Percentiles rank a stretch among this genome's conserved stretches.
Evolutionary conservation across 2,797 vertebrate genomes (phyloP).

Genomic region (Hyperoplus lanceolatus): DNA sequence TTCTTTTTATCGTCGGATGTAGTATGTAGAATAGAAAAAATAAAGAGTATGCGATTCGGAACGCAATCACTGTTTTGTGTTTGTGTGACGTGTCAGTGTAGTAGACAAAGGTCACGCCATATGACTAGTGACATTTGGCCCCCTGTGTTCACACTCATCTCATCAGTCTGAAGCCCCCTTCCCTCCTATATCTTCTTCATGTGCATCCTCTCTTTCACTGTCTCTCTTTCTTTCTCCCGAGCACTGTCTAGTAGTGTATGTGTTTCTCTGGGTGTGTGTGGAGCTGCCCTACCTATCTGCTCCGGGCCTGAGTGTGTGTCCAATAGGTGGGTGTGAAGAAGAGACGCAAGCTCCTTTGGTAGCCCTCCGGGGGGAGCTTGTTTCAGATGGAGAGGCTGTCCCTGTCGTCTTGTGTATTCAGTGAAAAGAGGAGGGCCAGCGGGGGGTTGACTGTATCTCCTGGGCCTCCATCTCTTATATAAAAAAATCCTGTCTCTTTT

Average conservation of each 20-base stretch:
- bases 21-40: too few species aligned
- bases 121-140: slow-evolving; percentile 50
- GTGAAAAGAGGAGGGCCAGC: slow-evolving; percentile 71
- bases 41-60: too few species aligned
- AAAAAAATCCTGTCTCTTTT: slow-evolving; percentile 38
- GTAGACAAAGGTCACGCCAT: slow-evolving; percentile 46
- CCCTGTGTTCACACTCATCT: slow-evolving; percentile 20
- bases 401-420: slow-evolving; percentile 76
- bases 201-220: slow-evolving; percentile 39
- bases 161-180: slow-evolving; percentile 46
- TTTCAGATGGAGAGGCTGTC: slow-evolving; percentile 72
- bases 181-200: slow-evolving; percentile 53
- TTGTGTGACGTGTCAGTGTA: slow-evolving; percentile 19
- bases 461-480: slow-evolving; percentile 67
- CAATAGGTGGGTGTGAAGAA: slow-evolving; percentile 45
- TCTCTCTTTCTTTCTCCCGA: slow-evolving; percentile 50
- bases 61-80: slow-evolving; percentile 13
- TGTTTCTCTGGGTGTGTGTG: slow-evolving; percentile 38
- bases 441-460: slow-evolving; percentile 71
- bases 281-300: slow-evolving; percentile 45
- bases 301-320: slow-evolving; percentile 43
- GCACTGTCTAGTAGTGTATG: slow-evolving; percentile 16
- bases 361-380: slow-evolving; percentile 53
- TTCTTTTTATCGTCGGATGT: too few species aligned
- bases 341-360: slow-evolving; percentile 49